Evolutionary conservation across 2,113 vertebrate species (phyloP), one percentile per base, ranked within the genome.

Genomic region (Xyrauchen texanus): DNA sequence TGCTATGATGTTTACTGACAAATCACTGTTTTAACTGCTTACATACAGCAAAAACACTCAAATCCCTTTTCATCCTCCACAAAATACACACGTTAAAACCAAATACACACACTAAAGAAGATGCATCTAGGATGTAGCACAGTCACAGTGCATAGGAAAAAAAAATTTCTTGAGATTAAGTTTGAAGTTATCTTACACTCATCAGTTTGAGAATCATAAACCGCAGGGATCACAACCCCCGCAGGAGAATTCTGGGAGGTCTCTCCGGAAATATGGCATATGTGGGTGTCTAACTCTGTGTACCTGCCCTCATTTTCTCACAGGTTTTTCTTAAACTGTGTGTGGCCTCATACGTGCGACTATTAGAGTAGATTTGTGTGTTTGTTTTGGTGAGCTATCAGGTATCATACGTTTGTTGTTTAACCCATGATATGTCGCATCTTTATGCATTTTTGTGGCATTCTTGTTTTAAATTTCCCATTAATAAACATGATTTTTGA

Each of bases 261-360:
- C 80, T 21, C 4, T 65, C 7, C 57, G 51, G 16, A 58, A 64
- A n/a, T 44, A 10, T 65, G 16, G 46, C 47, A 73, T n/a, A 47
- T 57, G 68, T 61, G 57, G 55, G 65, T 70, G 65, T 47, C 44
- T 73, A 67, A 10, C 51, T 34, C 21, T 66, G 7, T 57, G 64
- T 75, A 60, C 61, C 65, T 78, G 65, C 76, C 55, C 13, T 16
- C 4, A 15, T 47, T 73, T 73, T 73, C 55, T 47, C 68, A 55
- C 68, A 16, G 57, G 5, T 13, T n/a, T 34, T 49, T n/a, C 70
- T 68, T 65, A 85, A 83, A 88, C 88, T 87, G 84, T 86, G 75
- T 88, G 85, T 86, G 85, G 81, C 85, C 85, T 86, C 78, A 76
- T 71, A 42, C 42, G 5, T 68, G 66, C 0, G 7, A 57, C 12